Evolutionary conservation across 2,888 invertebrate genomes (phyloP).

Genomic region (Epinotia nisella): DNA sequence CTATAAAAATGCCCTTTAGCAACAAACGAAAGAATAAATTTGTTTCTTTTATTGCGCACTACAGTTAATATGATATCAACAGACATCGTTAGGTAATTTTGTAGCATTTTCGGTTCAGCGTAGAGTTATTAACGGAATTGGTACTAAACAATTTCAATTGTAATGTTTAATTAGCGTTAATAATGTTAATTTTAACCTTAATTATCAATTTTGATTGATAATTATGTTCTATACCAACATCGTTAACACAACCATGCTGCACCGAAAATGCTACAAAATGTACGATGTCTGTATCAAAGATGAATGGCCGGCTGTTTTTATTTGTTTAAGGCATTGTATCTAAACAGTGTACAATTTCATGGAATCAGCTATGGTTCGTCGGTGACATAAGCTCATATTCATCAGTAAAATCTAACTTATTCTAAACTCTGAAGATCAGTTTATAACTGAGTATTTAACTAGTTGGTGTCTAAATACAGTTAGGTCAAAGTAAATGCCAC

Average conservation of each 20-base stretch:
- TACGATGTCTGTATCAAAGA: too few species aligned
- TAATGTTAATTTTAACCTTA: too few species aligned
- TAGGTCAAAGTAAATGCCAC: not conserved
- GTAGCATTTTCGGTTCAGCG: too few species aligned
- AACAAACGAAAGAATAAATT: constrained; percentile 9
- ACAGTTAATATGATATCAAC: not conserved
- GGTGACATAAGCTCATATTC: constrained; percentile 12
- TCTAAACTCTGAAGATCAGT: not conserved
- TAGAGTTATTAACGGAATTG: too few species aligned
- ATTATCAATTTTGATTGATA: too few species aligned
- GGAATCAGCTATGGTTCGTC: not conserved
- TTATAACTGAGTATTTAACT: not conserved
- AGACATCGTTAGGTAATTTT: too few species aligned
- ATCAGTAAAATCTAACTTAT: constrained; percentile 5
- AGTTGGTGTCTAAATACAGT: too few species aligned
- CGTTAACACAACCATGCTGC: too few species aligned
- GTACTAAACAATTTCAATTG: too few species aligned
- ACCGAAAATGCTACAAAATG: too few species aligned
- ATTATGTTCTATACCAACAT: too few species aligned
- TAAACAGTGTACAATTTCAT: not conserved
- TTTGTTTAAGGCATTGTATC: constrained; percentile 1
- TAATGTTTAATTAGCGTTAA: too few species aligned
- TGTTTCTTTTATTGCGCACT: constrained; percentile 18
- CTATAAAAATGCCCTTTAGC: constrained; percentile 12
- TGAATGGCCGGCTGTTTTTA: constrained; percentile 5